Base-by-base conservation (phyloP, 30 jellyfish, hydroid and myxozoan genomes). In the Turritopsis rubra region DNA sequence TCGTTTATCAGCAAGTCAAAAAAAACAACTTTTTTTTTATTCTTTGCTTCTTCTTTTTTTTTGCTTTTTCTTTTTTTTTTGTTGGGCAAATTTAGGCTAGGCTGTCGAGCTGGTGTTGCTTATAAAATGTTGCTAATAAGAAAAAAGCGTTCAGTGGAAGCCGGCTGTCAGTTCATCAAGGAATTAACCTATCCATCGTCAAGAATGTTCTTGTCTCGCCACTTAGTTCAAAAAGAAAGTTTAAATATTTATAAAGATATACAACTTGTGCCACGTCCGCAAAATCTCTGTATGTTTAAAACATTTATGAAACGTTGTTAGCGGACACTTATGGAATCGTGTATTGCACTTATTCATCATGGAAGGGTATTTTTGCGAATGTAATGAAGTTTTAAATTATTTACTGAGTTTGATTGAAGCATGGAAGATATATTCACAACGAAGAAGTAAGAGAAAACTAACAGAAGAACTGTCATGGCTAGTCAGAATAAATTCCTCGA, bases 401-500 rank as follows among this genome's bases (percentile, higher is more conserved):
- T 41, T 41, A 41, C 13, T 41, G 13, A 41, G 13, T 13, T 41
- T 41, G 60, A 13, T 41, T 41, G 13, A 3, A 5, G 60, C 60
- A 41, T 13, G 60, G n/a, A n/a, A n/a, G n/a, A n/a, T n/a, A n/a
- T n/a, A n/a, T n/a, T n/a, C n/a, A n/a, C n/a, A 60, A 60, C 73
- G 73, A 60, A 60, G 22, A 18, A 21, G 21, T 21, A 60, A 60
- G 73, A 60, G 73, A 0, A 60, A 60, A 0, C 0, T 18, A 23
- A 21, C 0, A 0, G 73, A 60, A 54, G n/a, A 60, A 60, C 21
- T 0, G 85, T 3, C n/a, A 76, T 76, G 20, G 90, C 93, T 13
- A 90, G 86, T 19, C 94, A 89, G 82, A 89, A 89, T 83, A 89
- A 87, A 52, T 89, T 89, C 66, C 54, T 89, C 29, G 96, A 89